Percentiles rank a stretch among this genome's conserved stretches.
Conservation (phyloP, 2,888 invertebrate genomes). For the Girardia tigrina region DNA sequence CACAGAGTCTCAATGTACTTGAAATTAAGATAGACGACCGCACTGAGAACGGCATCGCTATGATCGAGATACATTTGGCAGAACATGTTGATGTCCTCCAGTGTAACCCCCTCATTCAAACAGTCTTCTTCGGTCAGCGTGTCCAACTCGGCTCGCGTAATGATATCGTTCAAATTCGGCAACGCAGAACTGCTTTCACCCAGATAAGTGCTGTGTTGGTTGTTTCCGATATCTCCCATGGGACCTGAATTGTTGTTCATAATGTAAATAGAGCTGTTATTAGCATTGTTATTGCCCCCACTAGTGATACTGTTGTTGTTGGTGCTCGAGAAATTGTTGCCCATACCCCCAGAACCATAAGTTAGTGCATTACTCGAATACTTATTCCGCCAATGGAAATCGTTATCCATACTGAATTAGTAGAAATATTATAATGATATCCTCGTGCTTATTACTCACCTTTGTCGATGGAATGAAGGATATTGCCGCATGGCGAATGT, state of each 20-base stretch:
- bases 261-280: background rate
- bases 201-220: conserved; percentile 61
- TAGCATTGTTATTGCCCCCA: background rate
- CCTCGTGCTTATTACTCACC: background rate
- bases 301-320: background rate
- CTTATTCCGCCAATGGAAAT: background rate
- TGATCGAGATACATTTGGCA: conserved; percentile 71
- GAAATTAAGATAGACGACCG: conserved; percentile 76
- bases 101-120: background rate
- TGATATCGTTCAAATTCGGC: conserved; percentile 65
- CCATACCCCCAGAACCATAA: background rate
- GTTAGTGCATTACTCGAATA: background rate
- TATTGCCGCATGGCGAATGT: conserved; percentile 39
- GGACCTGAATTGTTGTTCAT: background rate
- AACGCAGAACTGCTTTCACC: conserved; percentile 67
- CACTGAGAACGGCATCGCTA: conserved; percentile 78
- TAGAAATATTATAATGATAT: background rate
- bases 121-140: background rate
- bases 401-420: background rate
- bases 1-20: conserved; percentile 75
- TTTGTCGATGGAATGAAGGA: conserved; percentile 26
- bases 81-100: conserved; percentile 56
- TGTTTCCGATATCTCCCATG: conserved; percentile 39
- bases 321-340: background rate
- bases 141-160: background rate